Percentiles rank a stretch among this genome's conserved stretches.
Conservation (phyloP, 2,797 vertebrate species). For the Lithobates sylvaticus region DNA sequence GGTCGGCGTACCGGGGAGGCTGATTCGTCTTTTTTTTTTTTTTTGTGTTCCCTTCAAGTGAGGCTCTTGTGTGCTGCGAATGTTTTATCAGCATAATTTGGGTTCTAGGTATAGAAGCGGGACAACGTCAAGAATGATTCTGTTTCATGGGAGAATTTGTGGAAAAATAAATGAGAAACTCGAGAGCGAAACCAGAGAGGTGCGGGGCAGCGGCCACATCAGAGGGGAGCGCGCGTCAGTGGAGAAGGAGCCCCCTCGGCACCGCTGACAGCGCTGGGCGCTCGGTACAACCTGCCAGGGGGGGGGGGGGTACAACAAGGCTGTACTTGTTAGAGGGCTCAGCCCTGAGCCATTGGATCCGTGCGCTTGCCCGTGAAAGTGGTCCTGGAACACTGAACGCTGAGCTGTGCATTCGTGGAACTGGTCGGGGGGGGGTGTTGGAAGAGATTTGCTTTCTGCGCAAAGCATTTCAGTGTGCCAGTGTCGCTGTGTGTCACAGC, state of each 20-base stretch:
- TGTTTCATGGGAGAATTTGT: conserved; percentile 56
- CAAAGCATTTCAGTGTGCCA: background rate
- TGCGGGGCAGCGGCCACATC: conserved; percentile 51
- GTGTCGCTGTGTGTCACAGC: background rate
- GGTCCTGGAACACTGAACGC: conserved; percentile 17
- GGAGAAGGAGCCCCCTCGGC: conserved; percentile 57
- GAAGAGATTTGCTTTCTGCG: conserved; percentile 18
- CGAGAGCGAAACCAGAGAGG: conserved; percentile 57
- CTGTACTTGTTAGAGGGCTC: conserved; percentile 44
- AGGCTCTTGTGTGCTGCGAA: conserved; percentile 50
- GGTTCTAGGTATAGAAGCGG: conserved; percentile 36
- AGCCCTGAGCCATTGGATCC: conserved; percentile 52
- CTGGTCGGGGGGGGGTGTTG: background rate
- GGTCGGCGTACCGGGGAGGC: background rate
- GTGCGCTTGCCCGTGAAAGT: conserved; percentile 3
- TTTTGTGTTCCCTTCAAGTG: conserved; percentile 30
- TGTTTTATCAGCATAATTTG: conserved; percentile 61
- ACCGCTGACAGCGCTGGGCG: conserved; percentile 55
- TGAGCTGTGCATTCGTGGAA: conserved; percentile 47
- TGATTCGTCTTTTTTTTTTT: background rate
- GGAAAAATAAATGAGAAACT: conserved; percentile 63
- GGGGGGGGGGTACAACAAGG: conserved; percentile 58
- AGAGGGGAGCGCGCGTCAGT: conserved; percentile 57
- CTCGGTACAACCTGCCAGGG: conserved; percentile 49
- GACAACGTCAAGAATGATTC: conserved; percentile 56